Evolutionary conservation across 1,140 invertebrate genomes (phyloP).

Genomic region (Drosophila nigrodunni): DNA sequence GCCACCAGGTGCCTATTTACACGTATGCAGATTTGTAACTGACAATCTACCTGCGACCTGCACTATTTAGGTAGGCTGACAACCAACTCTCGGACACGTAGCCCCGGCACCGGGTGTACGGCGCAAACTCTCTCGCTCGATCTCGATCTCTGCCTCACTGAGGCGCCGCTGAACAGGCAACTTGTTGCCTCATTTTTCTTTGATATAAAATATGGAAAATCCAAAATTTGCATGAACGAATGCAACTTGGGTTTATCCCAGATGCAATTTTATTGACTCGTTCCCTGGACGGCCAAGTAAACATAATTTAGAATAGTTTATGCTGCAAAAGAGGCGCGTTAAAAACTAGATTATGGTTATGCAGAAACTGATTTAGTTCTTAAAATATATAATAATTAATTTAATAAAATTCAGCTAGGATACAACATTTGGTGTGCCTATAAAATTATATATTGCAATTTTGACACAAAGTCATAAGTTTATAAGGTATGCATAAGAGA

Average conservation of each 20-base stretch:
- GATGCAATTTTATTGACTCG: conserved; percentile 62
- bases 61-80: conserved; percentile 70
- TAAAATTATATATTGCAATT: no score
- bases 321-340: conserved; percentile 12
- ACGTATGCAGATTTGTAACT: no score
- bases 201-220: conserved; percentile 81
- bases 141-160: neutral
- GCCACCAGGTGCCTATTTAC: conserved; percentile 31
- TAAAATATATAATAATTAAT: no score
- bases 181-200: conserved; percentile 70
- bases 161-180: conserved; percentile 55
- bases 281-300: conserved; percentile 5
- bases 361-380: no score
- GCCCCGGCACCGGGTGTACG: conserved; percentile 17
- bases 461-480: no score
- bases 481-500: no score
- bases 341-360: neutral
- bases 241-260: conserved; percentile 63
- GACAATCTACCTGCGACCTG: conserved; percentile 18
- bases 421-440: no score
- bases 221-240: conserved; percentile 74
- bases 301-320: conserved; percentile 4
- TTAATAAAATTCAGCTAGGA: no score
- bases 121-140: neutral
- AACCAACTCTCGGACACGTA: neutral